A percentile compares a stretch with the other conserved stretches of the same genome.
These are phyloP conservation scores for Ctena decussata DNA, from an alignment of 2,888 invertebrate genomes.

Conservation along the genomic window DNA sequence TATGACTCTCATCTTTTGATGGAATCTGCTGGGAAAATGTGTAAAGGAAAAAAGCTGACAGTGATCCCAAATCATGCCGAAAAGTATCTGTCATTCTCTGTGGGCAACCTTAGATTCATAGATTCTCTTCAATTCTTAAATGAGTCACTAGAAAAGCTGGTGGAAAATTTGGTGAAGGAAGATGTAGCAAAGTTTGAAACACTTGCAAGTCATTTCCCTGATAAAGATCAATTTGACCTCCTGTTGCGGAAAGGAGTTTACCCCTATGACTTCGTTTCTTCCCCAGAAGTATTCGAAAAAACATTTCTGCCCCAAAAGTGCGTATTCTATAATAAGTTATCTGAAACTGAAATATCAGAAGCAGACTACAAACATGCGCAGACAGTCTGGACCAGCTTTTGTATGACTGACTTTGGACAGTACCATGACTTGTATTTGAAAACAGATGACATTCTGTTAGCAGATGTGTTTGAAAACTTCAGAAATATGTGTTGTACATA, in stretches of 20 bases:
- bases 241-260: constrained; percentile 51
- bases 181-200: background rate
- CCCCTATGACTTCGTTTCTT: background rate
- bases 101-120: constrained; percentile 66
- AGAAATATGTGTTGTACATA: constrained; percentile 66
- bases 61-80: constrained; percentile 68
- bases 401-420: constrained; percentile 51
- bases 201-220: constrained; percentile 7
- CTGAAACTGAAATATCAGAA: background rate
- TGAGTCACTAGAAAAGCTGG: constrained; percentile 40
- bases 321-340: constrained; percentile 1
- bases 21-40: constrained; percentile 26
- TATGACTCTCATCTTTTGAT: constrained; percentile 44
- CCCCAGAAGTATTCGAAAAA: background rate
- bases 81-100: constrained; percentile 67
- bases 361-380: background rate
- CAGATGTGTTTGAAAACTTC: constrained; percentile 82
- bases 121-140: constrained; percentile 46
- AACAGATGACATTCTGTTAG: constrained; percentile 67
- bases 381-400: constrained; percentile 58
- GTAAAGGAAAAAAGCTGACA: constrained; percentile 29
- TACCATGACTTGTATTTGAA: background rate
- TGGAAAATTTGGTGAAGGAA: constrained; percentile 11
- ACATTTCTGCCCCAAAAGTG: background rate
- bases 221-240: constrained; percentile 5